A percentile compares a stretch with the other conserved stretches of the same genome.
Conservation (phyloP, 2,888 invertebrate genomes). For the Drosophila paramelanica region DNA sequence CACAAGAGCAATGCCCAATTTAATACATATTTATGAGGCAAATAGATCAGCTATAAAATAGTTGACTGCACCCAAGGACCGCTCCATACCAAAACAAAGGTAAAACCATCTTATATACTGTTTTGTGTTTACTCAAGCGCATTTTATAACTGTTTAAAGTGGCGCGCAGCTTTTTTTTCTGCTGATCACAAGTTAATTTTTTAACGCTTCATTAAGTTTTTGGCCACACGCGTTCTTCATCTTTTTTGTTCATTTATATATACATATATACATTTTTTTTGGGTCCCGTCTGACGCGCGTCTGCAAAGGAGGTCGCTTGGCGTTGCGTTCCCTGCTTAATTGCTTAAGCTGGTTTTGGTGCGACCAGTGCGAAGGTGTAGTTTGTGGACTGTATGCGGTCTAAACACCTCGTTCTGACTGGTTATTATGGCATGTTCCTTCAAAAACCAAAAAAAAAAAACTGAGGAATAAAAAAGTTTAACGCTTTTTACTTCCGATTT, state of each 20-base stretch:
- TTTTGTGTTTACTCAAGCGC: conserved; percentile 19
- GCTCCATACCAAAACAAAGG: neutral
- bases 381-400: conserved; percentile 44
- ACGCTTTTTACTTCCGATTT: conserved; percentile 75
- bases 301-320: conserved; percentile 52
- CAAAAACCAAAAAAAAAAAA: conserved; percentile 3
- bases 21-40: conserved; percentile 75
- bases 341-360: conserved; percentile 39
- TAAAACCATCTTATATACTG: neutral
- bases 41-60: conserved; percentile 62
- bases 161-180: conserved; percentile 26
- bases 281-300: conserved; percentile 69
- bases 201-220: conserved; percentile 82
- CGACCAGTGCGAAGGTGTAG: conserved; percentile 20
- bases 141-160: conserved; percentile 56
- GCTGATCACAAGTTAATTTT: conserved; percentile 65
- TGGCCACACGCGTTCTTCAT: conserved; percentile 82
- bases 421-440: conserved; percentile 14
- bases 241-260: conserved; percentile 30
- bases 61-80: conserved; percentile 15
- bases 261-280: conserved; percentile 16
- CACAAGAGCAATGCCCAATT: conserved; percentile 50
- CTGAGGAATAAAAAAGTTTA: conserved; percentile 17
- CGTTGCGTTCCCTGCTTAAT: conserved; percentile 65
- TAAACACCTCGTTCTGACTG: conserved; percentile 67